Conservation (phyloP, 2,797 vertebrate genomes). For the Zenarchopterus dispar region DNA sequence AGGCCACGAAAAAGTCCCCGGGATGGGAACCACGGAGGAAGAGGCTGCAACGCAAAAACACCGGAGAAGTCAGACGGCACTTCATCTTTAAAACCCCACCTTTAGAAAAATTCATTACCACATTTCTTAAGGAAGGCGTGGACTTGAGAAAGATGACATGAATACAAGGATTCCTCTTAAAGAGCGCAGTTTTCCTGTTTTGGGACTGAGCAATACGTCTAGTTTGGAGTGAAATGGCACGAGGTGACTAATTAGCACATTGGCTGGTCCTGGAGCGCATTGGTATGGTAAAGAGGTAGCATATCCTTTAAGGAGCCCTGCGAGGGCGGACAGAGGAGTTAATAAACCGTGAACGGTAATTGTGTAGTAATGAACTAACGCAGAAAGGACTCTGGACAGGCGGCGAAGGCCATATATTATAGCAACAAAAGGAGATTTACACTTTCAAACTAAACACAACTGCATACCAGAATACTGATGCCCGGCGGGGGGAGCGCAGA, state of each 20-base stretch:
- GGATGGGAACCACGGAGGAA: slow-evolving; percentile 92
- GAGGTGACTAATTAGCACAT: slow-evolving; percentile 97
- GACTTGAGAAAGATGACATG: neutral
- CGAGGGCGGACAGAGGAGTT: slow-evolving; percentile 94
- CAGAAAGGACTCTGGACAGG: slow-evolving; percentile 97
- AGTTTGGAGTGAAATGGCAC: slow-evolving; percentile 88
- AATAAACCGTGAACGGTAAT: slow-evolving; percentile 99
- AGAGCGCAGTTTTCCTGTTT: slow-evolving; percentile 21
- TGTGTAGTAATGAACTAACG: slow-evolving; percentile 99
- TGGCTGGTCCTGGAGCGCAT: slow-evolving; percentile 88
- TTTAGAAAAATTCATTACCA: too few relatives aligned
- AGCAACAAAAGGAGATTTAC: slow-evolving; percentile 97
- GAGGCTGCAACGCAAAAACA: slow-evolving; percentile 74
- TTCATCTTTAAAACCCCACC: neutral
- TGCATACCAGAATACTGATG: slow-evolving; percentile 96
- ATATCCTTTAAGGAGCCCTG: slow-evolving; percentile 85
- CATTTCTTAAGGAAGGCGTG: too few relatives aligned
- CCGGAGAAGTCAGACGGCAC: neutral
- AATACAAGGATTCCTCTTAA: slow-evolving; percentile 13
- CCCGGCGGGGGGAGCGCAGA: slow-evolving; percentile 56
- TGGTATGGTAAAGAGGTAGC: slow-evolving; percentile 93
- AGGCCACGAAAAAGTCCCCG: slow-evolving; percentile 96
- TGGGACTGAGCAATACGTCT: slow-evolving; percentile 75
- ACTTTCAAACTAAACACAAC: slow-evolving; percentile 99
- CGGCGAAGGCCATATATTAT: slow-evolving; percentile 98